Base-by-base conservation (phyloP, 1,140 invertebrate genomes). In the Aphelenchoides fujianensis region DNA sequence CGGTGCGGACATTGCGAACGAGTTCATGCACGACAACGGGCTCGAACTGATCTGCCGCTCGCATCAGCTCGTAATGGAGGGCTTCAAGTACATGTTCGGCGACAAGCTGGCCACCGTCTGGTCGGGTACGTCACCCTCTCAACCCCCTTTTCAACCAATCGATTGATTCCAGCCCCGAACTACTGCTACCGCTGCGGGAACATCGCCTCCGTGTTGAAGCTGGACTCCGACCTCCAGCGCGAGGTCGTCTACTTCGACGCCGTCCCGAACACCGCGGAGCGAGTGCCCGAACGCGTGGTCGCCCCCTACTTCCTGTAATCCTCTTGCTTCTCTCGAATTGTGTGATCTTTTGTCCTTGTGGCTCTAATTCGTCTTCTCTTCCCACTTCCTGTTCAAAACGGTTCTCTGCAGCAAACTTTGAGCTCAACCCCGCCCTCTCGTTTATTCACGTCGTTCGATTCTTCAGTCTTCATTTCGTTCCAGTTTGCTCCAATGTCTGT, bases 191-290 rank as follows among this genome's bases (percentile, higher is more conserved):
- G 96, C 85, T 99, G 96, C 88, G 97, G 96, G 53, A 99, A 99
- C 86, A 94, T 98, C 62, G 97, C 97, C 28, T 95, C 97, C 3
- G 98, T 99, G 85, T 87, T 99, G 85, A 95, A 98, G 89, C 87
- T 98, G 70, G 95, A 97, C 82, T 94, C 97, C 86, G 92, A 95
- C 85, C 88, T 97, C 55, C 91, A 95, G 85, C 89, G 93, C 84
- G 93, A 95, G 84, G 98, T 98, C 83, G 96, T 94, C 75, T 97
- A 98, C 88, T 99, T 99, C 86, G 94, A 98, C 88, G 96, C 96
- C 67, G 96, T 96, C 2, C 95, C 95, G 2, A 75, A 82, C 16
- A 68, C 79, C 7, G 69, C 70, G 23, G 71, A 81, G 7, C 53
- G 72, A 31, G 71, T 70, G 12, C 81, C 82, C 12, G 74, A 82